These are phyloP conservation scores for Heliconius ethilla DNA, from an alignment of 2,888 invertebrate species.

Conservation along the genomic window DNA sequence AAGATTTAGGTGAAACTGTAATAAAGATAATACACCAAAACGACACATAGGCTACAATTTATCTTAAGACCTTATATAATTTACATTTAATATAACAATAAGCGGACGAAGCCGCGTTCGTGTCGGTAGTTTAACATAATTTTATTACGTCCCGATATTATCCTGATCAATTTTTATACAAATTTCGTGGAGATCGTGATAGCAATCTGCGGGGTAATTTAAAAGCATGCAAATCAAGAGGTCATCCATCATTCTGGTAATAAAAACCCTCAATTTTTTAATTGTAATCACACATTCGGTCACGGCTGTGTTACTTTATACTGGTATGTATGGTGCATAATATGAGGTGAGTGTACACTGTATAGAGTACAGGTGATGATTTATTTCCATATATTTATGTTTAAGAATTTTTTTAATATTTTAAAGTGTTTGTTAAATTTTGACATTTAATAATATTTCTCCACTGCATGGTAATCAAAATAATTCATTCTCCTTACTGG, in stretches of 20 bases:
- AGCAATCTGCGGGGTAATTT: conserved; percentile 40
- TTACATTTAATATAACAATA: not conserved
- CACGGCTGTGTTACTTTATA: conserved; percentile 4
- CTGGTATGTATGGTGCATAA: conserved; percentile 1
- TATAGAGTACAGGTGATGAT: not conserved
- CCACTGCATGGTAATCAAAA: not conserved
- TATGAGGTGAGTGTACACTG: conserved; percentile 5
- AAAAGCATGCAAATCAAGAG: conserved; percentile 46
- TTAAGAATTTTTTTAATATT: not conserved
- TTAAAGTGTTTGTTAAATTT: not conserved
- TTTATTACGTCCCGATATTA: conserved; percentile 22
- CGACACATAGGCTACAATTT: not conserved
- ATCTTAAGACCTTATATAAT: not conserved
- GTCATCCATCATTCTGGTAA: conserved; percentile 48
- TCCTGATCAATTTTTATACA: conserved; percentile 25
- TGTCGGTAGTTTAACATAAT: conserved; percentile 17
- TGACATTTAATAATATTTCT: no score
- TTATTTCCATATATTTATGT: not conserved
- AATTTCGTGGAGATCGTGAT: conserved; percentile 30
- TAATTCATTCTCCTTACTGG: not conserved
- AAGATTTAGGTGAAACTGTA: not conserved
- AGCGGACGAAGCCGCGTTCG: not conserved
- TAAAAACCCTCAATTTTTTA: conserved; percentile 41
- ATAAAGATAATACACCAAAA: not conserved
- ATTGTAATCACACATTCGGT: conserved; percentile 31